phyloP scores from a whole-genome alignment of 2,888 invertebrate genomes.

The Congeria kusceri region DNA sequence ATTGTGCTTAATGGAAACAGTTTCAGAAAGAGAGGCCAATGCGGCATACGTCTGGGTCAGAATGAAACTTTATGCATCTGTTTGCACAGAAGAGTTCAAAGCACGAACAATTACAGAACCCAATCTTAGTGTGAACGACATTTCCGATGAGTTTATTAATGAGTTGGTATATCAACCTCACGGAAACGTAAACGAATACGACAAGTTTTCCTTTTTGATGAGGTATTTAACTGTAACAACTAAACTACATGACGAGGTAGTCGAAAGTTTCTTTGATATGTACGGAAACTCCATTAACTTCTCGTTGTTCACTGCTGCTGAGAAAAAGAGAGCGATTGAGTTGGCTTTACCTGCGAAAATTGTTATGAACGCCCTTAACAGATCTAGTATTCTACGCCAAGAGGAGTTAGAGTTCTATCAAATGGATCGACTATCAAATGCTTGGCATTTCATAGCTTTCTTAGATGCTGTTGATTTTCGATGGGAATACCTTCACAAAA shows the following conservation, averaged over 20 bases:
- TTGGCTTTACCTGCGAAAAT: conserved; percentile 36
- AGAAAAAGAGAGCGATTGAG: conserved; percentile 28
- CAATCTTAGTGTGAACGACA: background rate
- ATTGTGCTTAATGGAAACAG: background rate
- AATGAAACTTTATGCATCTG: conserved; percentile 23
- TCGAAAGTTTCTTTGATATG: conserved; percentile 26
- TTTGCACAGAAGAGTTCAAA: conserved; percentile 14
- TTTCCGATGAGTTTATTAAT: conserved; percentile 31
- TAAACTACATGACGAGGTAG: background rate
- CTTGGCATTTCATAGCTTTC: conserved; percentile 30
- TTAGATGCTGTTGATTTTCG: conserved; percentile 30
- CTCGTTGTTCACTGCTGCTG: conserved; percentile 28
- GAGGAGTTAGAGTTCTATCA: conserved; percentile 38
- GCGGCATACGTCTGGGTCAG: conserved; percentile 32
- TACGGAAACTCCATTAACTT: conserved; percentile 40
- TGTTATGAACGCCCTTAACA: conserved; percentile 48
- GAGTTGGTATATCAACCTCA: conserved; percentile 15
- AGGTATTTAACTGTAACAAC: conserved; percentile 2
- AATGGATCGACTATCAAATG: conserved; percentile 32
- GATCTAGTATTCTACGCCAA: conserved; percentile 33
- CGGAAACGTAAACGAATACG: conserved; percentile 38
- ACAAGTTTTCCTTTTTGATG: conserved; percentile 46
- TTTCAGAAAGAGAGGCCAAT: background rate
- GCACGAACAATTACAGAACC: background rate
- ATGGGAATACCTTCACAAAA: conserved; percentile 48